phyloP scores from a whole-genome alignment of 2,113 vertebrate species.

The Felis catus region F.catus_Fca126_mat1.0 CM031417.1:87582501-87583000 shows the following conservation, averaged over 20 bases:
- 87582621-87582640: not conserved
- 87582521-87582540: not conserved
- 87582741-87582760: not conserved
- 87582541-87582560: not conserved
- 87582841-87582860: not conserved
- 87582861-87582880: not conserved
- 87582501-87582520: not conserved
- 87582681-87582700: not conserved
- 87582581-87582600: not conserved
- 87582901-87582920: not conserved
- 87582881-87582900: not conserved
- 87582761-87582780: not conserved
- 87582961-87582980: not conserved
- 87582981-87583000: not conserved
- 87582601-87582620: not conserved
- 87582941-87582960: not conserved
- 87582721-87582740: not conserved
- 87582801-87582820: constrained; percentile 17
- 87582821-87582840: not conserved
- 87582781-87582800: not conserved
- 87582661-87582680: constrained; percentile 15
- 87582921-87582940: no score
- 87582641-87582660: constrained; percentile 10
- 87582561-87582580: not conserved
- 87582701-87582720: not conserved